These are phyloP conservation scores for Drosophila fulvimacula DNA, from an alignment of 2,888 invertebrate genomes.

Conservation along the genomic window DNA sequence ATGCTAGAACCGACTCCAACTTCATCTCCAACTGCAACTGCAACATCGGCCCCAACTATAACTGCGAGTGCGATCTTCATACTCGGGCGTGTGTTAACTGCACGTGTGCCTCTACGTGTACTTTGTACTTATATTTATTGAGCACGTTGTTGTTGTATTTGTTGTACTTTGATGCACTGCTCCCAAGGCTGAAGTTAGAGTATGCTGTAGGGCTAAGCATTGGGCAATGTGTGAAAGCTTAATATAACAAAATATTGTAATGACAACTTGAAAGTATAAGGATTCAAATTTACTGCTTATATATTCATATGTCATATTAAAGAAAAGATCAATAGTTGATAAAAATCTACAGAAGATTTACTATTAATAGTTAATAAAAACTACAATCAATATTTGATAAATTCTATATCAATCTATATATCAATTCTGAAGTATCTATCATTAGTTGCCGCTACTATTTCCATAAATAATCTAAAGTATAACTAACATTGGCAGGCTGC, in stretches of 20 bases:
- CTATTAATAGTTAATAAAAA: too few relatives aligned
- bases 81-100: conserved; percentile 42
- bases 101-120: conserved; percentile 42
- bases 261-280: not conserved
- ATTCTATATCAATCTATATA: not conserved
- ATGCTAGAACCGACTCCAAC: conserved; percentile 58
- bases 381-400: too few relatives aligned
- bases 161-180: conserved; percentile 24
- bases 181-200: not conserved
- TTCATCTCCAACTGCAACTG: conserved; percentile 12
- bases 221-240: not conserved
- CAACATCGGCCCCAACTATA: conserved; percentile 14
- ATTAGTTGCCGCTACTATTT: not conserved
- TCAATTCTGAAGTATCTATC: not conserved
- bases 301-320: too few relatives aligned
- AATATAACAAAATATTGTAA: not conserved
- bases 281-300: too few relatives aligned
- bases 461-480: not conserved
- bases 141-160: conserved; percentile 35
- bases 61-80: conserved; percentile 38
- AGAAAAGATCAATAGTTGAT: too few relatives aligned
- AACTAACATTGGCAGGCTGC: too few relatives aligned
- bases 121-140: conserved; percentile 35
- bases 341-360: too few relatives aligned
- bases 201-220: not conserved